Base-by-base conservation (phyloP, 1,140 invertebrate species). In the Penaeus indicus region DNA sequence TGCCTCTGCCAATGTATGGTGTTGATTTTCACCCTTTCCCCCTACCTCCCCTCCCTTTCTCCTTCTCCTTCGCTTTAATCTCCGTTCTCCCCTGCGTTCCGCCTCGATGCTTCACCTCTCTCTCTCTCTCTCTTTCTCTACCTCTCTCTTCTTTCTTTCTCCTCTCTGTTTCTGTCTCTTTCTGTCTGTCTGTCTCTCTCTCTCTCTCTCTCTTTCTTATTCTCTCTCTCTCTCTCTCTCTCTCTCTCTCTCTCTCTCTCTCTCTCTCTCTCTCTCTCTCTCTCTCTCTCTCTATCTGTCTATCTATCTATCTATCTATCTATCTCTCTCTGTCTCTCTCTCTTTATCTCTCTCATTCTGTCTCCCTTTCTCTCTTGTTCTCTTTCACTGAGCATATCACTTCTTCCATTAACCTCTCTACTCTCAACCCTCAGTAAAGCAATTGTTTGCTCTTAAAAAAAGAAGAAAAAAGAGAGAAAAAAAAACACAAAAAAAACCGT, bases 241-340 rank as follows among this genome's bases (percentile, higher is more conserved):
- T 81, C 22, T 81, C n/a, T 81, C 54, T 81, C 79, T 81, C 60
- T 81, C 54, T 81, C 54, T 81, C 79, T 81, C 54, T 81, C 54
- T 83, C 80, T 83, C 54, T 82, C 54, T 27, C 13, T 82, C 80
- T 61, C 0, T n/a, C 27, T 60, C 60, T 62, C 80, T 60, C 4
- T 61, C 22, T 25, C 60, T 61, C 61, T 27, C 38, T 38, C 38
- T 62, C 25, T 47, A 19, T 60, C 61, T 82, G 2, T 25, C 32
- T 77, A 25, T 60, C n/a, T 82, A 3, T 62, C 27, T 82, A 22
- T 22, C 60, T 19, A 19, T 21, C 80, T 27, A 3, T 78, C 38
- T 78, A 0, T 78, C 38, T 38, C 3, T 78, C 75, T 78, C 5
- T 8, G 0, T 78, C 38, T 78, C 38, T 38, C 38, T 78, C 38